A percentile compares a stretch with the other conserved stretches of the same genome.
phyloP scores from a whole-genome alignment of 2,113 vertebrate genomes.

The Picathartes gymnocephalus region DNA sequence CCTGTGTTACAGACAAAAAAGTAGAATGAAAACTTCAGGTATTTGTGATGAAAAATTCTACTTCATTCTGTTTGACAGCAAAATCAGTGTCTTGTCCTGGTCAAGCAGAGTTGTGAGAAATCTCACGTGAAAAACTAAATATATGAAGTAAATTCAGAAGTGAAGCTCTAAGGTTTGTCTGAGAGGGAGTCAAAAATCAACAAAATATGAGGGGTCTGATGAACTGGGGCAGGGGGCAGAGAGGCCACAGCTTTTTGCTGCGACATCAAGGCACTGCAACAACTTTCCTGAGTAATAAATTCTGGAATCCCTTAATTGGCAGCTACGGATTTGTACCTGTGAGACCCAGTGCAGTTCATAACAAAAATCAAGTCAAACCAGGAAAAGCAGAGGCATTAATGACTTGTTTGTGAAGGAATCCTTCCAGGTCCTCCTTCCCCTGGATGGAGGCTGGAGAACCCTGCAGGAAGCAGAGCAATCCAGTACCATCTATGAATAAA shows the following conservation, averaged over 20 bases:
- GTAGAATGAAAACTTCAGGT: background rate
- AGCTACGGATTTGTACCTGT: background rate
- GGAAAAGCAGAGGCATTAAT: background rate
- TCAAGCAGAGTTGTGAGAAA: background rate
- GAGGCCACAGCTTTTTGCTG: background rate
- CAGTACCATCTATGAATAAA: background rate
- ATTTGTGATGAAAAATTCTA: background rate
- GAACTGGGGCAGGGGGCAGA: background rate
- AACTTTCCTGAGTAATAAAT: constrained; percentile 43
- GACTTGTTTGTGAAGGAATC: background rate
- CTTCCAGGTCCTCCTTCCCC: background rate
- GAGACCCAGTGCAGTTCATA: background rate
- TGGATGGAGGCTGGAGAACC: background rate
- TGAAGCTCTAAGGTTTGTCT: background rate
- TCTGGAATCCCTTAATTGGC: constrained; percentile 47
- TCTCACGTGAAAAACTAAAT: background rate
- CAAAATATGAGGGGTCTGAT: background rate
- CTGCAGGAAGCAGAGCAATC: background rate
- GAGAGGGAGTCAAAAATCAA: background rate
- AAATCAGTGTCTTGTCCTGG: background rate
- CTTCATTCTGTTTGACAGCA: background rate
- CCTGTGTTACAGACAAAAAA: background rate
- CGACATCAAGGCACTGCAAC: background rate
- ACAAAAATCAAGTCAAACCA: background rate
- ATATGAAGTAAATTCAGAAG: background rate